phyloP scores from a whole-genome alignment of 2,888 invertebrate genomes.

The Heliothis peltigera region DNA sequence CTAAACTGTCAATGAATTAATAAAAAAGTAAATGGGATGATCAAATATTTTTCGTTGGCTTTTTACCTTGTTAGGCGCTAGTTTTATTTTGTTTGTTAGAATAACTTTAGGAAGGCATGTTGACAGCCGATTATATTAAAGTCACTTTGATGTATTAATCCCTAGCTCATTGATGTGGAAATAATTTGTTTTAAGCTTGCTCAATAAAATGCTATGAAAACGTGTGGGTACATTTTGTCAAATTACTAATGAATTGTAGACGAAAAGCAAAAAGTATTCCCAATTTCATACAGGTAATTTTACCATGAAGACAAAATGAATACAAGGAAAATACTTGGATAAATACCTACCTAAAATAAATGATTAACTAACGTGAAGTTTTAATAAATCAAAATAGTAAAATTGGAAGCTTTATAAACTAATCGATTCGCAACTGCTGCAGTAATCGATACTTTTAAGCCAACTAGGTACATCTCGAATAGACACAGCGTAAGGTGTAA shows the following conservation, averaged over 20 bases:
- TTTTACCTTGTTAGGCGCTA: conserved; percentile 38
- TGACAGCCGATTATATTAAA: conserved; percentile 19
- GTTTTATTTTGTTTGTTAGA: conserved; percentile 18
- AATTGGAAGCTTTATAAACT: background rate
- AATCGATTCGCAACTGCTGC: background rate
- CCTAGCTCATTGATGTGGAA: background rate
- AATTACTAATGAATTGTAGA: background rate
- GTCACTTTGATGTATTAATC: conserved; percentile 2
- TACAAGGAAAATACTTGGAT: too few relatives aligned
- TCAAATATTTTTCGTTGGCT: conserved; percentile 50
- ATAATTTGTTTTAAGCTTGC: too few relatives aligned
- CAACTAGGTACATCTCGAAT: background rate
- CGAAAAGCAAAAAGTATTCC: background rate
- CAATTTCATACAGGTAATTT: too few relatives aligned
- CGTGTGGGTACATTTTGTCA: too few relatives aligned
- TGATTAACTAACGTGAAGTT: too few relatives aligned
- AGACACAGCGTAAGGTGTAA: conserved; percentile 14
- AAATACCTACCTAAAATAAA: too few relatives aligned
- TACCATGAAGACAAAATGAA: too few relatives aligned
- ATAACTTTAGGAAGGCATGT: conserved; percentile 9
- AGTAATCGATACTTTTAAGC: conserved; percentile 1
- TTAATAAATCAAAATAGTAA: background rate
- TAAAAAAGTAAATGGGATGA: conserved; percentile 51
- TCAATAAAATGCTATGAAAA: too few relatives aligned
- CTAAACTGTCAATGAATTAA: conserved; percentile 58